These are phyloP conservation scores for Trachelus stipa DNA, from an alignment of 2,888 invertebrate species.

Conservation along the genomic window DNA sequence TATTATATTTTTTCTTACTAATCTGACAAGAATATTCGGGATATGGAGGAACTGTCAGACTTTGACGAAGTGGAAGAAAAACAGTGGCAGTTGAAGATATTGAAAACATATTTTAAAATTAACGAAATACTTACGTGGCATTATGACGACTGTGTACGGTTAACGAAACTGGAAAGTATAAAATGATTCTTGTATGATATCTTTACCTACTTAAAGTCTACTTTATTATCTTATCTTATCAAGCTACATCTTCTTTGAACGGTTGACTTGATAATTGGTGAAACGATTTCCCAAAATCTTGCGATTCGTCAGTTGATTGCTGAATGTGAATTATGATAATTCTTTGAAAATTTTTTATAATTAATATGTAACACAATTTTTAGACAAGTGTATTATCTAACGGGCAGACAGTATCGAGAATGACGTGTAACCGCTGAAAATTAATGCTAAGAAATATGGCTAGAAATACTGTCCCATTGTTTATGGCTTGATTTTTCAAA, in stretches of 20 bases:
- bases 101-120: not conserved
- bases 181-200: constrained; percentile 39
- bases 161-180: constrained; percentile 20
- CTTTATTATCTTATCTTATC: constrained; percentile 51
- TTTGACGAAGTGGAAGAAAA: not conserved
- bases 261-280: constrained; percentile 25
- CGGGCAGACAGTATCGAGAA: not conserved
- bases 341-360: not conserved
- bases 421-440: not conserved
- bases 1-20: too few relatives aligned
- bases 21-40: not conserved
- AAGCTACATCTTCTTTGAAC: constrained; percentile 14
- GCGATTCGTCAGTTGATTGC: constrained; percentile 11
- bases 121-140: constrained; percentile 43
- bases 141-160: constrained; percentile 25
- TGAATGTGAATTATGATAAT: not conserved
- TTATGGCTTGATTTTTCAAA: not conserved
- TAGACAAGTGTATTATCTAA: not conserved
- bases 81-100: not conserved
- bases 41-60: not conserved
- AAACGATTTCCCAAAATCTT: constrained; percentile 35
- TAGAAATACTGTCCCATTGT: not conserved
- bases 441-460: not conserved
- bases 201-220: constrained; percentile 35
- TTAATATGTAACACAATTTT: not conserved